Evolutionary conservation across 2,888 invertebrate genomes (phyloP).

Genomic region (Punctoribates punctum): DNA sequence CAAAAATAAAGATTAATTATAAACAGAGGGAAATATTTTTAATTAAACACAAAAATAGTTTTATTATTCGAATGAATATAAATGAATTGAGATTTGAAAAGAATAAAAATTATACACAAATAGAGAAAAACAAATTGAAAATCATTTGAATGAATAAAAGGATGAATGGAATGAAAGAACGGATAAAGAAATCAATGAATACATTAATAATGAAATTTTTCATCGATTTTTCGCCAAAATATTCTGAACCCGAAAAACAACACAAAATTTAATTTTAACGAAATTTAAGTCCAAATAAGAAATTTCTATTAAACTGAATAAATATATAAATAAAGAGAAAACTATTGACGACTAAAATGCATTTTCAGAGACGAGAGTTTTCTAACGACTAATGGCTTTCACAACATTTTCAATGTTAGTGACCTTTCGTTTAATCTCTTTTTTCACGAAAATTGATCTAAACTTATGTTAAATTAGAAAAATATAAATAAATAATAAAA

Average conservation of each 20-base stretch:
- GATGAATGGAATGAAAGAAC: not conserved
- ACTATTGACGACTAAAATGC: not conserved
- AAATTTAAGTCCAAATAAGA: not conserved
- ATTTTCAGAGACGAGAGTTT: not conserved
- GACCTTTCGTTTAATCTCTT: not conserved
- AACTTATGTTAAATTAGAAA: conserved; percentile 4
- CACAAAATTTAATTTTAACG: not conserved
- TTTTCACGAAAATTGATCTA: not conserved
- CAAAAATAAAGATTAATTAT: too few species aligned
- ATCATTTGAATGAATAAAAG: conserved; percentile 14
- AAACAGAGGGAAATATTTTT: too few species aligned
- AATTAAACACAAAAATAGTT: too few species aligned
- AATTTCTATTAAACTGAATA: not conserved
- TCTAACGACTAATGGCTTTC: not conserved
- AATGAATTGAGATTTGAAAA: too few species aligned
- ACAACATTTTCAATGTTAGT: conserved; percentile 21
- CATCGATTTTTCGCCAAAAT: not conserved
- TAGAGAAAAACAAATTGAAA: conserved; percentile 13
- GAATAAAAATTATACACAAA: too few species aligned
- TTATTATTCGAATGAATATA: too few species aligned
- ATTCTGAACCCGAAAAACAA: not conserved
- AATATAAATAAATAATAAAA: not conserved
- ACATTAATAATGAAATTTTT: conserved; percentile 10
- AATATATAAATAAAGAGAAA: not conserved
- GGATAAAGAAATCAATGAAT: not conserved